A percentile compares a stretch with the other conserved stretches of the same genome.
Evolutionary conservation across 2,113 vertebrate genomes (phyloP).

Genomic region (Chrysemys picta): DNA sequence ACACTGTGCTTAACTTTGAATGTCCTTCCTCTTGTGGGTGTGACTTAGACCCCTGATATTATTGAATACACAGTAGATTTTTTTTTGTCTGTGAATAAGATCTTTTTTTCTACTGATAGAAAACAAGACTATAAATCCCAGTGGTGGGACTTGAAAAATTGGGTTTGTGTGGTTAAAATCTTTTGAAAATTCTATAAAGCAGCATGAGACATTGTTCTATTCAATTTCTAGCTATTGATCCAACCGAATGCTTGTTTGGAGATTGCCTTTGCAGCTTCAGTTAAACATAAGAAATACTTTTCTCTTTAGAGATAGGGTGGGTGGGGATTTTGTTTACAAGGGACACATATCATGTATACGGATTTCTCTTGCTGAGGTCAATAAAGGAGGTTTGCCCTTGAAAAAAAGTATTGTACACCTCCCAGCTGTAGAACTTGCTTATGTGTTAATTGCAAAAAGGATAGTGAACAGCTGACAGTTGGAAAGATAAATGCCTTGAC

Average conservation of each 20-base stretch:
- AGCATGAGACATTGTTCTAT: conserved; percentile 74
- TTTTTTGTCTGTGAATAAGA: background rate
- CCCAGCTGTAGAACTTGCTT: background rate
- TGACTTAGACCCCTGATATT: background rate
- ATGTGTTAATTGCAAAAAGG: conserved; percentile 29
- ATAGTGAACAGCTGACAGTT: background rate
- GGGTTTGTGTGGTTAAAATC: conserved; percentile 55
- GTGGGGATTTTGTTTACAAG: conserved; percentile 44
- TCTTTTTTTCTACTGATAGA: conserved; percentile 16
- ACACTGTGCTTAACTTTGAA: background rate
- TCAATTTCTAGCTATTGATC: conserved; percentile 79
- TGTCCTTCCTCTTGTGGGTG: conserved; percentile 1
- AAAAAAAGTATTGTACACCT: background rate
- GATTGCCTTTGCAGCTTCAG: conserved; percentile 72
- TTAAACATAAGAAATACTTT: conserved; percentile 69
- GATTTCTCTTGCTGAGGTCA: conserved; percentile 49
- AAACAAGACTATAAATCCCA: conserved; percentile 68
- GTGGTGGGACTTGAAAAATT: conserved; percentile 70
- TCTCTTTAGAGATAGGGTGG: conserved; percentile 38
- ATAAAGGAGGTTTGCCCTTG: conserved; percentile 44
- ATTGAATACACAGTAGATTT: background rate
- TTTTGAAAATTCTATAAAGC: conserved; percentile 81
- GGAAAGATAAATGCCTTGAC: conserved; percentile 7
- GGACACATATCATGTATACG: background rate
- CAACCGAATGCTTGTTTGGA: conserved; percentile 69